These are phyloP conservation scores for Haliclona indistincta DNA, from an alignment of 37 sponge, comb jelly and placozoan genomes.

Conservation along the genomic window DNA sequence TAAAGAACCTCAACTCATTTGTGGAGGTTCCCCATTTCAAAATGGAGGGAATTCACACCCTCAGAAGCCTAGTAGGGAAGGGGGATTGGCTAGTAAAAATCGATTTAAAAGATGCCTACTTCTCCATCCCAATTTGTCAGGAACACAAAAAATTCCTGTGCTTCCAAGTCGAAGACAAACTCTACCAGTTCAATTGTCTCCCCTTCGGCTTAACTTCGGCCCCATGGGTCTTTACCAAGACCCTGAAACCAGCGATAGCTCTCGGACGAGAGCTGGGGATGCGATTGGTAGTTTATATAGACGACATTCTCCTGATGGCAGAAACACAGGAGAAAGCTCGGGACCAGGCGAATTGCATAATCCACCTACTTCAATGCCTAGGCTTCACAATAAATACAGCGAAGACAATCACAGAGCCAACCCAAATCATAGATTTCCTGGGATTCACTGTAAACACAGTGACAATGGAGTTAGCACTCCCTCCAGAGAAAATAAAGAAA, in stretches of 20 bases:
- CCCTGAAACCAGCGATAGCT: conserved; percentile 20
- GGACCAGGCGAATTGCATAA: not conserved
- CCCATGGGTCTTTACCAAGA: conserved; percentile 11
- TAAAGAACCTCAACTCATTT: conserved; percentile 24
- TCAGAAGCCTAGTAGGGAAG: no score
- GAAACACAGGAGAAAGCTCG: conserved; percentile 1
- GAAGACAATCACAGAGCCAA: conserved; percentile 18
- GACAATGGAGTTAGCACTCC: conserved; percentile 25
- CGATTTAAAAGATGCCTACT: conserved; percentile 40
- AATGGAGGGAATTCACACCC: no score
- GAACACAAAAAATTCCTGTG: conserved; percentile 3
- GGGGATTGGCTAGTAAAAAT: conserved; percentile 27
- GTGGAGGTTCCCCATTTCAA: conserved; percentile 22
- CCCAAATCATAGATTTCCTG: conserved; percentile 39
- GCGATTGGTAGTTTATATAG: conserved; percentile 7
- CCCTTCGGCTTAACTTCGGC: conserved; percentile 20
- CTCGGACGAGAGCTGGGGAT: conserved; percentile 5
- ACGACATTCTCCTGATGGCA: conserved; percentile 32
- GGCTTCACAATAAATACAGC: conserved; percentile 29
- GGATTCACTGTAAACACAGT: conserved; percentile 21
- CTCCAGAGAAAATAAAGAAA: not conserved
- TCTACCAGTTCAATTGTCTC: conserved; percentile 5
- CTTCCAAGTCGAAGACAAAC: no score
- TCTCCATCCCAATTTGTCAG: conserved; percentile 10
- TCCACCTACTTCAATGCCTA: conserved; percentile 12